A percentile compares a stretch with the other conserved stretches of the same genome.
Conservation (phyloP, 2,113 vertebrate species). For the Leucoraja erinaceus region DNA sequence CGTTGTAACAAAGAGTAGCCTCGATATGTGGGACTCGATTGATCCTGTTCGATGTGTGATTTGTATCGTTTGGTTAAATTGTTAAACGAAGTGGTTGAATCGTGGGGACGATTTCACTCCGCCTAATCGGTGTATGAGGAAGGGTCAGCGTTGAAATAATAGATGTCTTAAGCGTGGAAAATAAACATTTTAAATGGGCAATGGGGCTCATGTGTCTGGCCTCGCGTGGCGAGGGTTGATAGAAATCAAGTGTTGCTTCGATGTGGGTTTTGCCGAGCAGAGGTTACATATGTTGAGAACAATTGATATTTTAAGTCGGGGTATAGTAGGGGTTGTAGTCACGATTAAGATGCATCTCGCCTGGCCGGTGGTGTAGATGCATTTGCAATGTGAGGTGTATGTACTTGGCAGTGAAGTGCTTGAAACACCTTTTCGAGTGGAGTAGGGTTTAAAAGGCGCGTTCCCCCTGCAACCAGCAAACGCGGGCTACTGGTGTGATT, state of each 20-base stretch:
- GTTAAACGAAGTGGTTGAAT: background rate
- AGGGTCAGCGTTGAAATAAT: background rate
- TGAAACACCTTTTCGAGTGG: background rate
- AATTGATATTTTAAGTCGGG: background rate
- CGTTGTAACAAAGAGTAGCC: background rate
- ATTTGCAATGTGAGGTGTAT: background rate
- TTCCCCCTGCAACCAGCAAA: background rate
- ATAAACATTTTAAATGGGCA: background rate
- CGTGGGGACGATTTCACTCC: background rate
- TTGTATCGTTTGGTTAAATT: background rate
- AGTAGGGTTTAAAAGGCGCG: background rate
- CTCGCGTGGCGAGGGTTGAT: background rate
- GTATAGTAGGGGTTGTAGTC: too few relatives aligned
- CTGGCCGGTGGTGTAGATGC: background rate
- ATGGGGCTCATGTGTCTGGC: background rate
- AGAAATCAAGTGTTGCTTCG: background rate
- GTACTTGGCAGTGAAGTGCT: background rate
- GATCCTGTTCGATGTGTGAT: background rate
- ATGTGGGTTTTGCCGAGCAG: background rate
- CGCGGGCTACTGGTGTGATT: background rate
- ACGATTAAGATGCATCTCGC: background rate
- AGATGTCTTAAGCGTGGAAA: background rate
- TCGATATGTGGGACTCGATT: background rate
- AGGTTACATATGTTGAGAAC: background rate
- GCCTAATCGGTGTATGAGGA: background rate